These are phyloP conservation scores for Leistus spinibarbis DNA, from an alignment of 2,888 invertebrate species.

Conservation along the genomic window DNA sequence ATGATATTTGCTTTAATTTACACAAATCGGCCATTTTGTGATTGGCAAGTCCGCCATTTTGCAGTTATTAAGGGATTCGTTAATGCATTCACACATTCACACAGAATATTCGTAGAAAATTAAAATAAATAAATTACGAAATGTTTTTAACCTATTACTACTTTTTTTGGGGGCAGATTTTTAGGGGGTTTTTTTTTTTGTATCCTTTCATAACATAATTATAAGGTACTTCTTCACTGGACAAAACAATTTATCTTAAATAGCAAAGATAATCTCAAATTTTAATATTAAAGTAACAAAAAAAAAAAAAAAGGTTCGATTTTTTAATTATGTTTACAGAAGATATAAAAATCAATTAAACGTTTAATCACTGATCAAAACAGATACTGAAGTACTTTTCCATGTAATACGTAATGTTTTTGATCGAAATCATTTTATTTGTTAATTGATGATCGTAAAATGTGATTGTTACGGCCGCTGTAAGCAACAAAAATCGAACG, in stretches of 20 bases:
- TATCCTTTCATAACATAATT: constrained; percentile 41
- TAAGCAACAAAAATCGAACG: background rate
- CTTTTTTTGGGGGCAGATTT: background rate
- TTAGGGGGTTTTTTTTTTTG: background rate
- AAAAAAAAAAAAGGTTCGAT: background rate
- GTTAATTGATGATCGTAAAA: too few species aligned
- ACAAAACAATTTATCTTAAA: constrained; percentile 36
- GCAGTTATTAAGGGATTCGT: background rate
- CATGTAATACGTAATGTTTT: too few species aligned
- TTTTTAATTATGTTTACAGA: too few species aligned
- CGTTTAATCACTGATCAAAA: too few species aligned
- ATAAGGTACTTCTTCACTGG: constrained; percentile 48
- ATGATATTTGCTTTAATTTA: background rate
- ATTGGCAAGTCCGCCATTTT: background rate
- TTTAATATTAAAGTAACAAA: background rate
- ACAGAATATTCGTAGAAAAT: background rate
- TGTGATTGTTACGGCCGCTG: background rate
- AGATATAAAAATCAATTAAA: background rate
- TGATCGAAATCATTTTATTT: too few species aligned
- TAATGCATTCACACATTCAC: background rate
- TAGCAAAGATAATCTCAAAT: constrained; percentile 24
- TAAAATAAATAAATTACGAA: background rate
- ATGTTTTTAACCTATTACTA: background rate
- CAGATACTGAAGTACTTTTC: too few species aligned
- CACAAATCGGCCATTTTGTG: background rate